Base-by-base conservation (phyloP, 1,140 invertebrate genomes). In the Eueides isabella region DNA sequence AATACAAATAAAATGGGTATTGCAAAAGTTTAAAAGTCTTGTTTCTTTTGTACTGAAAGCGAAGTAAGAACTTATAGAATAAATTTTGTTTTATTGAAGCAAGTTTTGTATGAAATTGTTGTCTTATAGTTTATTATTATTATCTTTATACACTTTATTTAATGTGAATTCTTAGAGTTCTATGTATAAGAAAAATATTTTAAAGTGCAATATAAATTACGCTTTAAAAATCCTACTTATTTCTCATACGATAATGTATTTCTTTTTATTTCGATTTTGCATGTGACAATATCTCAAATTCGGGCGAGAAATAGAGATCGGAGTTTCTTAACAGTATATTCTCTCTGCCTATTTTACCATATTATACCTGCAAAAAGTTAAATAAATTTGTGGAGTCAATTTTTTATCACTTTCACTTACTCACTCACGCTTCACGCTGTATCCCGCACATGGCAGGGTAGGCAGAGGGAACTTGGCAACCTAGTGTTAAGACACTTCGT, bases 21-120 rank as follows among this genome's bases (percentile, higher is more conserved):
- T 55, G 23, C 48, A 55, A 55, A 55, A 55, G 48, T 55, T 55
- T 4, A 11, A 55, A 26, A 55, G 7, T 26, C 26, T 55, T 55
- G 19, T 55, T 23, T 55, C 23, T 55, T 26, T 55, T 26, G 48
- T 55, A 26, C 19, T 26, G 2, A 55, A 55, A 55, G 48, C 48
- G 7, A 7, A 23, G 3, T 55, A 55, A 11, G 19, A 55, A 55
- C 19, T 55, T 55, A 26, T 26, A 55, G 48, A 55, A 55, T 23
- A 23, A 55, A 55, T 55, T 55, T 55, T 55, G 48, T 12, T 55
- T 55, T 55, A 26, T 55, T 55, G 48, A 55, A 55, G 48, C 1
- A 23, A 55, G 19, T 26, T 55, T 55, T 55, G 11, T 26, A 55
- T 55, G n/a, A 55, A 23, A 26, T 55, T 14, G 1, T 55, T 26